These are phyloP conservation scores for Nemopilema nomurai DNA, from an alignment of 30 jellyfish, hydroid and myxozoan genomes.

Conservation along the genomic window DNA sequence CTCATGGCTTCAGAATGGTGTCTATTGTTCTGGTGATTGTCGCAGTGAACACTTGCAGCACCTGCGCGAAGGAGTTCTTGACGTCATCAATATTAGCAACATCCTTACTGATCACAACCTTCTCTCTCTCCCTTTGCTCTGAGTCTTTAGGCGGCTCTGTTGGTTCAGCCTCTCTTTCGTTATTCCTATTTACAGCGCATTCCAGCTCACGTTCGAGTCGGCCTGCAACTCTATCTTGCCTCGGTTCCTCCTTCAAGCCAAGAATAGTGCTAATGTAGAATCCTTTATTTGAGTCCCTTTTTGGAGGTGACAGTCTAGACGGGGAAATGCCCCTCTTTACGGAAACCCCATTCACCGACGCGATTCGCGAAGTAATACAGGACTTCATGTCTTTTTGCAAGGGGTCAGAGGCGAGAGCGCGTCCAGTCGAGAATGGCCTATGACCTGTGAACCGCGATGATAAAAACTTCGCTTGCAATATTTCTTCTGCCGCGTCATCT, in stretches of 20 bases:
- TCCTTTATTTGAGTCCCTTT: slow-evolving; percentile 46
- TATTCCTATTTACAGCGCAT: background rate
- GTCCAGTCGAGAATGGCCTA: background rate
- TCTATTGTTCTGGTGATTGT: slow-evolving; percentile 67
- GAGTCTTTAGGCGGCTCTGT: background rate
- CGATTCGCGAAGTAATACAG: background rate
- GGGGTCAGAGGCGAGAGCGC: background rate
- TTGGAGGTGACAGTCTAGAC: slow-evolving; percentile 31
- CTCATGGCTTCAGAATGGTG: slow-evolving; percentile 47
- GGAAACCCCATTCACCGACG: slow-evolving; percentile 22
- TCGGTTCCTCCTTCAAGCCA: slow-evolving; percentile 64
- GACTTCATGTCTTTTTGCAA: background rate
- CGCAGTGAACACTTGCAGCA: slow-evolving; percentile 65
- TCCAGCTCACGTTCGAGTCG: background rate
- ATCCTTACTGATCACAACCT: background rate
- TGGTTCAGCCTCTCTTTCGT: background rate
- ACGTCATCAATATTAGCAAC: slow-evolving; percentile 63
- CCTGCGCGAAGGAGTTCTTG: slow-evolving; percentile 69
- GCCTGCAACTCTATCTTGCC: slow-evolving; percentile 21
- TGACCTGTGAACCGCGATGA: background rate
- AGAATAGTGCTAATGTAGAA: slow-evolving; percentile 75
- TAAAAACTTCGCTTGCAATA: background rate
- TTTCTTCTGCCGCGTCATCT: background rate
- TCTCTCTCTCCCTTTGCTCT: background rate
- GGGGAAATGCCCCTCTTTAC: slow-evolving; percentile 7